Percentiles rank a stretch among this genome's conserved stretches.
Conservation (phyloP, 92 coral and sea anemone genomes). For the Palythoa caribaeorum region DNA sequence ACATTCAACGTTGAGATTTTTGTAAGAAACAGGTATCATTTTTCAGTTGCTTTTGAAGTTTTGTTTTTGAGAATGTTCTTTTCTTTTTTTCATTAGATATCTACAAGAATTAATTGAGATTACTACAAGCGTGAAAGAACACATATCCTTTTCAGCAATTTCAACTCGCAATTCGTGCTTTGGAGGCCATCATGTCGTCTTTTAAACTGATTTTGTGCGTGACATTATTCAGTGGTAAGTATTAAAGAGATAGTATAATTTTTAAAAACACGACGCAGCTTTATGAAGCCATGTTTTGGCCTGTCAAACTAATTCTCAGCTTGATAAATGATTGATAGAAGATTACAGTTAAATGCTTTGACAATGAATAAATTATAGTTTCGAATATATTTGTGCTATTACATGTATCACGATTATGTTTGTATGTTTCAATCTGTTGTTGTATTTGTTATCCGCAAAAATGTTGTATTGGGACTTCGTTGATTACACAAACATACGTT, state of each 20-base stretch:
- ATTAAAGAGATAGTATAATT: not conserved
- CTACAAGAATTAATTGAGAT: not conserved
- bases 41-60: not conserved
- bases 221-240: constrained; percentile 23
- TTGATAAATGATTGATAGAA: too few relatives aligned
- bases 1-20: not conserved
- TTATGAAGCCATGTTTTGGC: too few relatives aligned
- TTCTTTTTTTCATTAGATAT: not conserved
- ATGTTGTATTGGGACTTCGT: too few relatives aligned
- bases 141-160: not conserved
- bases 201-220: not conserved
- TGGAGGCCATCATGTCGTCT: not conserved
- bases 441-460: too few relatives aligned
- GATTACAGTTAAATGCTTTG: too few relatives aligned
- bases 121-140: not conserved
- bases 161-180: not conserved
- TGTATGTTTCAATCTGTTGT: too few relatives aligned
- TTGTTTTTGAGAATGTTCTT: not conserved
- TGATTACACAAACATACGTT: too few relatives aligned
- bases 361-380: too few relatives aligned
- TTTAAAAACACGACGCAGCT: not conserved
- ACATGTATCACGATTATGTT: too few relatives aligned
- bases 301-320: too few relatives aligned
- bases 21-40: not conserved
- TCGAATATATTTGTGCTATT: too few relatives aligned